Conservation (phyloP, 53 echinoderm and acorn worm genomes). For the Astropecten irregularis region DNA sequence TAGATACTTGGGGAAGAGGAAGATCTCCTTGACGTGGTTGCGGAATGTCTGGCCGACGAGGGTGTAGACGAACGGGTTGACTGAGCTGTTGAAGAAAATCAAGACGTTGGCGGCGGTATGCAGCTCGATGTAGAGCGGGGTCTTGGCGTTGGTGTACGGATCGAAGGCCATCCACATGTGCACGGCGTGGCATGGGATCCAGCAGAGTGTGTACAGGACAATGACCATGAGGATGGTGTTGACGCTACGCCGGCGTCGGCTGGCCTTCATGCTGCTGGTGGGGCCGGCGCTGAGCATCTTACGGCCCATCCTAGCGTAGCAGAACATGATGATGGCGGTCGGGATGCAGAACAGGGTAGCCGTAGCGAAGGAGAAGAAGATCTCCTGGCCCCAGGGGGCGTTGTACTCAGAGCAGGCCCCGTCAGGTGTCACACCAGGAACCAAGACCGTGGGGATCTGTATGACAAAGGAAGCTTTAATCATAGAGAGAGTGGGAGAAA, state of each 20-base stretch:
- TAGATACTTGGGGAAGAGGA: too few species aligned
- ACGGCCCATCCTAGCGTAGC: slow-evolving; percentile 49
- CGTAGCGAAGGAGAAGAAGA: slow-evolving; percentile 38
- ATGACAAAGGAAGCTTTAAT: slow-evolving; percentile 27
- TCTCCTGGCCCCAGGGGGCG: slow-evolving; percentile 16
- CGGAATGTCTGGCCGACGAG: slow-evolving; percentile 43
- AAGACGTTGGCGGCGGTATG: slow-evolving; percentile 60
- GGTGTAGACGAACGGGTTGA: slow-evolving; percentile 53
- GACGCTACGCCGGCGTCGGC: slow-evolving; percentile 42
- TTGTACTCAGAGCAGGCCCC: slow-evolving; percentile 48
- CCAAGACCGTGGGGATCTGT: slow-evolving; percentile 33
- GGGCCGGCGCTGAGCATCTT: slow-evolving; percentile 30
- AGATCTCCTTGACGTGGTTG: neutral
- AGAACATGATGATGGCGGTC: slow-evolving; percentile 27
- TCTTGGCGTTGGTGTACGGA: neutral
- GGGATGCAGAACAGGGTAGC: slow-evolving; percentile 34
- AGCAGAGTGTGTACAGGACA: slow-evolving; percentile 42
- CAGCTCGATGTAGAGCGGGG: slow-evolving; percentile 19
- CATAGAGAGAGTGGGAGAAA: too few species aligned
- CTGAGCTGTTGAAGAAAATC: slow-evolving; percentile 50
- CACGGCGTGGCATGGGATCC: slow-evolving; percentile 36
- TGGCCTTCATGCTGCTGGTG: slow-evolving; percentile 2
- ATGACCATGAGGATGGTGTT: slow-evolving; percentile 34
- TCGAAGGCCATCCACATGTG: slow-evolving; percentile 62
- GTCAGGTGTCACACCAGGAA: slow-evolving; percentile 28